Evolutionary conservation across 2,888 invertebrate genomes (phyloP).

Genomic region (Tridacna gigas): DNA sequence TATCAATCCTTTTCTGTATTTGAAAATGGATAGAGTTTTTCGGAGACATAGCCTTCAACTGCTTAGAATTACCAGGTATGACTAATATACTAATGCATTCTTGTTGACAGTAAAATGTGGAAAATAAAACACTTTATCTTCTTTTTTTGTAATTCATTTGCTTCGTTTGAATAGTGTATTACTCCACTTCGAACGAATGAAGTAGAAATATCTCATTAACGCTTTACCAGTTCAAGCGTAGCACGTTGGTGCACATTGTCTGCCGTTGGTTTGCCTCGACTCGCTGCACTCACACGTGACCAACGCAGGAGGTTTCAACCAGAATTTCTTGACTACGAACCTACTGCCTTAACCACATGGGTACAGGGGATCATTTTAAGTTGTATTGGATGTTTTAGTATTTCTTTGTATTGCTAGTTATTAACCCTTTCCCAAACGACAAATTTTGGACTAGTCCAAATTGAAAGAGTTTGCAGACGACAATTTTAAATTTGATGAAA

Average conservation of each 20-base stretch:
- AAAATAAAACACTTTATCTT: background rate
- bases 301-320: too few species aligned
- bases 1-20: slow-evolving; percentile 55
- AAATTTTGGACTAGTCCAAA: too few species aligned
- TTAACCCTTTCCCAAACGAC: too few species aligned
- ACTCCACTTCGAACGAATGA: background rate
- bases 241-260: background rate
- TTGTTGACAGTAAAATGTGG: background rate
- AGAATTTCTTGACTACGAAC: too few species aligned
- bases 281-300: too few species aligned
- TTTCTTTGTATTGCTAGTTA: too few species aligned
- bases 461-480: too few species aligned
- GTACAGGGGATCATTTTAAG: too few species aligned
- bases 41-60: slow-evolving; percentile 36
- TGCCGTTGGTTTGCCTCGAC: background rate
- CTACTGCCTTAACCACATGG: too few species aligned
- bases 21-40: slow-evolving; percentile 56
- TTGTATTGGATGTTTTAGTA: too few species aligned
- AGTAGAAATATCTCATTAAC: background rate
- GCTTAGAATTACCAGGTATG: background rate
- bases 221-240: background rate
- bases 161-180: too few species aligned
- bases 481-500: too few species aligned
- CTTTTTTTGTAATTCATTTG: background rate
- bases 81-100: background rate